Evolutionary conservation across 2,113 vertebrate species (phyloP), one percentile per base, ranked within the genome.

Genomic region (Amia ocellicauda): DNA sequence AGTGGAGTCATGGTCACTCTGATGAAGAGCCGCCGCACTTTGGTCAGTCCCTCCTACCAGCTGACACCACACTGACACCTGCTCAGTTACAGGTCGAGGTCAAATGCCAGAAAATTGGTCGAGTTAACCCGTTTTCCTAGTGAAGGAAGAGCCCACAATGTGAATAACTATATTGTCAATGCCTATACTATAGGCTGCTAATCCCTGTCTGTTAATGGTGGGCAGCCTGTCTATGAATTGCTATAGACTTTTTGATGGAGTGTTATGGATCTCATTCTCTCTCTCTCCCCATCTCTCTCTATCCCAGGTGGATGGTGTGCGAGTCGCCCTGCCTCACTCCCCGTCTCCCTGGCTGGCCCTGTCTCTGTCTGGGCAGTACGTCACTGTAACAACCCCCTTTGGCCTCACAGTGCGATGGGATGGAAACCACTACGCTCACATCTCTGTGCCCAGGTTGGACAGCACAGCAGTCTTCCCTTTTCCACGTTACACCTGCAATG

Each of bases 331-430:
- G 13, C 91, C 90, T 5, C 50, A 79, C 62, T 80, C 71, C 1
- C 83, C 84, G 14, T 82, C 83, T 27, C 78, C 78, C 0, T 77
- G 75, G 2, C 63, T 86, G 41, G 77, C 80, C 16, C 26, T 93
- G 49, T 73, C 76, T 28, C 67, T 80, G 11, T 87, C 89, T 0
- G 91, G 91, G 3, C 84, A 90, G 67, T 92, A 88, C 64, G 54
- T 93, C 73, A 89, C 80, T 26, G 55, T 92, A 58, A 74, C 81
- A 67, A 91, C 87, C 0, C 1, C 74, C 0, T 91, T 91, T 5
- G 90, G 90, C 3, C 80, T 92, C 43, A 58, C 27, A 14, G 83
- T 93, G 40, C 86, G 85, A 59, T 92, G 90, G 91, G 89, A 93
- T 5, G 90, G 90, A 26, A 87, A 91, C 71, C 89, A 91, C 74